A percentile compares a stretch with the other conserved stretches of the same genome.
Conservation (phyloP, 2,888 invertebrate genomes). For the Ethmia dodecea region DNA sequence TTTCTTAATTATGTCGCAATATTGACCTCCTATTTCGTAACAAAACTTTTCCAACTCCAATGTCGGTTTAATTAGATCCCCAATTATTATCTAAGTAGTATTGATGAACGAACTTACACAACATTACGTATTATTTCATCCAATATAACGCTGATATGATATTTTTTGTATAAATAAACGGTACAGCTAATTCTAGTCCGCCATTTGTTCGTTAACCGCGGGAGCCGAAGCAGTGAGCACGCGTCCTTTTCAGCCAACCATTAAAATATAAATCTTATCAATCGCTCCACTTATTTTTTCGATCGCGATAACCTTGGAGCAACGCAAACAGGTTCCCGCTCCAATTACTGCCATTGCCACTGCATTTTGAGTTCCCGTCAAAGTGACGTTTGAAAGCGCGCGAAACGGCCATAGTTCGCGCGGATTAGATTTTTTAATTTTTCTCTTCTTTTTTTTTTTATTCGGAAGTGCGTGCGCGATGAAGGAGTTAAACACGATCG, state of each 20-base stretch:
- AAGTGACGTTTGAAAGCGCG: slow-evolving; percentile 67
- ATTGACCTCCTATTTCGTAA: background rate
- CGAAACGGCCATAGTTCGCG: slow-evolving; percentile 32
- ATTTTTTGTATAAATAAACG: slow-evolving; percentile 1
- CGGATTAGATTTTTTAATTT: slow-evolving; percentile 17
- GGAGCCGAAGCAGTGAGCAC: slow-evolving; percentile 8
- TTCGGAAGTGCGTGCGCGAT: slow-evolving; percentile 27
- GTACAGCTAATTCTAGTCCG: background rate
- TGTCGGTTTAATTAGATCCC: background rate
- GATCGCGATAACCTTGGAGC: slow-evolving; percentile 54
- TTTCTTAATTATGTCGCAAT: background rate
- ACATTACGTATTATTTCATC: background rate
- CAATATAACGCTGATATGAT: background rate
- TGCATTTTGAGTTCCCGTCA: slow-evolving; percentile 40
- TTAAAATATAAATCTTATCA: slow-evolving; percentile 13
- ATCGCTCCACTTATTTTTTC: slow-evolving; percentile 30
- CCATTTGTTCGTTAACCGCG: slow-evolving; percentile 16
- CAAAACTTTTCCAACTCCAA: background rate
- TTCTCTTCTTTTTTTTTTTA: slow-evolving; percentile 15
- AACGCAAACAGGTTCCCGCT: slow-evolving; percentile 39
- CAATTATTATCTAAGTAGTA: background rate
- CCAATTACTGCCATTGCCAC: slow-evolving; percentile 43
- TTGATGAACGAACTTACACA: background rate
- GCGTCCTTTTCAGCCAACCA: slow-evolving; percentile 12
- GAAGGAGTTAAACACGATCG: slow-evolving; percentile 59